phyloP scores from a whole-genome alignment of 2,113 vertebrate genomes.

The Ceuthmochares aereus region DNA sequence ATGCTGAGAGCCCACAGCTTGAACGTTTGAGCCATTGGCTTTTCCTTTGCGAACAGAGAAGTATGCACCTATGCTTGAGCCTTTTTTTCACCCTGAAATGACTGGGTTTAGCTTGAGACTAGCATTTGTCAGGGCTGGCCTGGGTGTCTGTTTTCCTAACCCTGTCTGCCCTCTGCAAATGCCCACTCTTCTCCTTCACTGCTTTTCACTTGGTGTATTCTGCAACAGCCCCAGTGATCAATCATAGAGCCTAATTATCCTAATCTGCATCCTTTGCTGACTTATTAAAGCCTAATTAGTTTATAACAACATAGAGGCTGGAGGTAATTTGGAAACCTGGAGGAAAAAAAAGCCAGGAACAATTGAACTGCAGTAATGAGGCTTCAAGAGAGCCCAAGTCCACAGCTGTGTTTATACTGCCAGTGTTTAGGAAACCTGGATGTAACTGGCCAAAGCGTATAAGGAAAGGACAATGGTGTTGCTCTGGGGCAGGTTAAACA shows the following conservation, averaged over 20 bases:
- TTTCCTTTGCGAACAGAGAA: neutral
- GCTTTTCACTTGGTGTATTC: neutral
- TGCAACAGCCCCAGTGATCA: constrained; percentile 35
- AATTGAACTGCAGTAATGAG: constrained; percentile 44
- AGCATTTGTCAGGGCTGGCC: neutral
- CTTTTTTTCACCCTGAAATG: neutral
- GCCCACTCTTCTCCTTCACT: neutral
- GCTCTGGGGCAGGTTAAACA: constrained; percentile 25
- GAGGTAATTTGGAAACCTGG: constrained; percentile 54
- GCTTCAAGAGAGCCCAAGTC: constrained; percentile 15
- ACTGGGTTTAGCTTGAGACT: neutral
- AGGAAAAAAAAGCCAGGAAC: constrained; percentile 31
- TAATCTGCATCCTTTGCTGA: constrained; percentile 50
- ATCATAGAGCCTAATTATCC: constrained; percentile 37
- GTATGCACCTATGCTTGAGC: neutral
- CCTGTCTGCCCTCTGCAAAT: neutral
- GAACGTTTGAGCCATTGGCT: neutral
- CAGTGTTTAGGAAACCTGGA: neutral
- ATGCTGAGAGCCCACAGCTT: neutral
- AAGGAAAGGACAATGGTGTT: neutral
- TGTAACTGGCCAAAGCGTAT: neutral
- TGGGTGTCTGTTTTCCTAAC: neutral
- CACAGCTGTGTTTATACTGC: constrained; percentile 39
- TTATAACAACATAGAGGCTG: constrained; percentile 51
- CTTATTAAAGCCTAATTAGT: constrained; percentile 64